These are phyloP conservation scores for Linnaemya tessellans DNA, from an alignment of 2,888 invertebrate genomes.

Conservation along the genomic window DNA sequence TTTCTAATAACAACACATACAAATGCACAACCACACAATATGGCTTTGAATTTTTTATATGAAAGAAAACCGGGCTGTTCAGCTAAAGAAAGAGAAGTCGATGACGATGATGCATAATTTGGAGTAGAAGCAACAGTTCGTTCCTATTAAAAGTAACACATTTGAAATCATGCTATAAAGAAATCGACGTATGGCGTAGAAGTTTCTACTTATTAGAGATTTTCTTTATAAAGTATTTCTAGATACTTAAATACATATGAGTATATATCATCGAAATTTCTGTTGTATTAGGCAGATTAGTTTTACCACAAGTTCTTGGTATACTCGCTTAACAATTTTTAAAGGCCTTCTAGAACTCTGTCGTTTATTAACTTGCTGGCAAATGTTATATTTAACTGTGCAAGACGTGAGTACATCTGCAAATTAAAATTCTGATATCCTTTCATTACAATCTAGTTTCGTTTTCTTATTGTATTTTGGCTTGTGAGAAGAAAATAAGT, in stretches of 20 bases:
- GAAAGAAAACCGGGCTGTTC: constrained; percentile 39
- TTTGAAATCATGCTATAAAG: constrained; percentile 5
- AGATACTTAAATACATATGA: too few species aligned
- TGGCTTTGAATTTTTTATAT: not conserved
- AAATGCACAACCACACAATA: not conserved
- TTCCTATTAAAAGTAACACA: constrained; percentile 13
- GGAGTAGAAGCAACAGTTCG: constrained; percentile 57
- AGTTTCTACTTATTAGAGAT: not conserved
- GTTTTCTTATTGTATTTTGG: constrained; percentile 14
- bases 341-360: not conserved
- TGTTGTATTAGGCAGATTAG: too few species aligned
- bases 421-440: constrained; percentile 62
- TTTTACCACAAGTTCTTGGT: too few species aligned
- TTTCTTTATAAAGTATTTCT: not conserved
- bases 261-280: too few species aligned
- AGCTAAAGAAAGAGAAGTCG: not conserved
- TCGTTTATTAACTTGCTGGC: not conserved
- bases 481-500: constrained; percentile 24
- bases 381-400: constrained; percentile 7
- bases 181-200: not conserved
- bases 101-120: constrained; percentile 26
- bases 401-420: constrained; percentile 64
- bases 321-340: not conserved
- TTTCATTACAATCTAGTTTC: constrained; percentile 33
- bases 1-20: constrained; percentile 1